Conservation (phyloP, 2,888 invertebrate species). For the Scrobipalpa costella region DNA sequence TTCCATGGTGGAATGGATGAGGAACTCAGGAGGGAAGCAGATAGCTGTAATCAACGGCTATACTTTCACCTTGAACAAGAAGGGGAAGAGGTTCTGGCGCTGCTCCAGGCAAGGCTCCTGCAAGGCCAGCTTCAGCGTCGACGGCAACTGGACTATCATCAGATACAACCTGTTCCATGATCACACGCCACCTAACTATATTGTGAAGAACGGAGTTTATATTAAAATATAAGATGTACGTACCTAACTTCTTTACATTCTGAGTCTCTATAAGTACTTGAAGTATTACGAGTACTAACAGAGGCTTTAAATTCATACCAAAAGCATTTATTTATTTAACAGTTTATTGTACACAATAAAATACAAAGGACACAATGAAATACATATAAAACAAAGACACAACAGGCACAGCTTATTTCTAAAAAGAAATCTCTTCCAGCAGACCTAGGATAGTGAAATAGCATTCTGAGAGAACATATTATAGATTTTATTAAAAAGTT, state of each 20-base stretch:
- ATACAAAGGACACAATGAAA: too few species aligned
- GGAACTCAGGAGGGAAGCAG: neutral
- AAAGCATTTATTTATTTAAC: too few species aligned
- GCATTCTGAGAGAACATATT: too few species aligned
- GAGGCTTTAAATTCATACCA: too few species aligned
- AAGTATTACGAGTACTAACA: too few species aligned
- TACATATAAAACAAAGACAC: too few species aligned
- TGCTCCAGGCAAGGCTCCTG: neutral
- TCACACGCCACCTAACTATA: neutral
- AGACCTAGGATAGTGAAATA: too few species aligned
- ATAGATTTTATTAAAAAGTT: too few species aligned
- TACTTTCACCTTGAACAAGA: neutral
- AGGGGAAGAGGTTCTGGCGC: neutral
- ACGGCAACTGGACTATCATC: neutral
- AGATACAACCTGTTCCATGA: neutral
- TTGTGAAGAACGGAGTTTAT: neutral
- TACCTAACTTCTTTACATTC: neutral
- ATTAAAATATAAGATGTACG: neutral
- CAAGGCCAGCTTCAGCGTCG: neutral
- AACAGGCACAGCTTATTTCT: too few species aligned
- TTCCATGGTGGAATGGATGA: neutral
- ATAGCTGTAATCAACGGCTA: neutral
- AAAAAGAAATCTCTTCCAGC: too few species aligned
- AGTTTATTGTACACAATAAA: too few species aligned
- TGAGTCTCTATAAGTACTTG: too few species aligned